Percentiles rank a stretch among this genome's conserved stretches.
These are phyloP conservation scores for Galago senegalensis DNA, from an alignment of 2,797 vertebrate genomes.

Conservation along the genomic window DNA sequence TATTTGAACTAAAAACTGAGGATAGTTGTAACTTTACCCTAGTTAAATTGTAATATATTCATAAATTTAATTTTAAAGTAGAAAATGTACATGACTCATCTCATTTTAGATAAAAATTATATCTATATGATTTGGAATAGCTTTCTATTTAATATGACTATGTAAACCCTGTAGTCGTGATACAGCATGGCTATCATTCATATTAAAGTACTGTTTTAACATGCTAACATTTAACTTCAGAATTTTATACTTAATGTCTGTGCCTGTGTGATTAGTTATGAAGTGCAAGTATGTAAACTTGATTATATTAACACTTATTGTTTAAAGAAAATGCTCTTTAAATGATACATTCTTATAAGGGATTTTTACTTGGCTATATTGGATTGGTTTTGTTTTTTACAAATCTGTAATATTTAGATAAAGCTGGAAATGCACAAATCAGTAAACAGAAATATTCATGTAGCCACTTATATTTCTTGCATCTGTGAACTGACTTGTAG, in stretches of 20 bases:
- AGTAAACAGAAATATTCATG: conserved; percentile 82
- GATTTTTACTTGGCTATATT: conserved; percentile 75
- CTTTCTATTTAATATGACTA: background rate
- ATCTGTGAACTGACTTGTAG: conserved; percentile 90
- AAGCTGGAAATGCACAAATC: conserved; percentile 77
- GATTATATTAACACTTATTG: conserved; percentile 80
- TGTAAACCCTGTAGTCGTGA: conserved; percentile 49
- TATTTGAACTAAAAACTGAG: conserved; percentile 2
- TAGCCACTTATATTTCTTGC: conserved; percentile 84
- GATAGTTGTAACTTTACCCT: background rate
- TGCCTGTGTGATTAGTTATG: conserved; percentile 70
- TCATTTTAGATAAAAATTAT: conserved; percentile 60
- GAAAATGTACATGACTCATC: conserved; percentile 45
- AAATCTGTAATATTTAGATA: conserved; percentile 81
- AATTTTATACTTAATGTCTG: conserved; percentile 79
- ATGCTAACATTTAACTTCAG: conserved; percentile 75
- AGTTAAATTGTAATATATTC: conserved; percentile 51
- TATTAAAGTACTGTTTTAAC: conserved; percentile 71
- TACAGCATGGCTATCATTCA: conserved; percentile 57
- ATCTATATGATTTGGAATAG: conserved; percentile 40
- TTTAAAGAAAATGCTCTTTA: conserved; percentile 81
- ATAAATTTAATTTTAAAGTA: conserved; percentile 66
- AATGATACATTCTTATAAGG: conserved; percentile 70
- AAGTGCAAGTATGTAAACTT: conserved; percentile 83
- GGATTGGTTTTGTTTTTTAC: conserved; percentile 79